Percentiles rank a stretch among this genome's conserved stretches.
phyloP scores from a whole-genome alignment of 2,113 vertebrate genomes.

The Thunnus thynnus region DNA sequence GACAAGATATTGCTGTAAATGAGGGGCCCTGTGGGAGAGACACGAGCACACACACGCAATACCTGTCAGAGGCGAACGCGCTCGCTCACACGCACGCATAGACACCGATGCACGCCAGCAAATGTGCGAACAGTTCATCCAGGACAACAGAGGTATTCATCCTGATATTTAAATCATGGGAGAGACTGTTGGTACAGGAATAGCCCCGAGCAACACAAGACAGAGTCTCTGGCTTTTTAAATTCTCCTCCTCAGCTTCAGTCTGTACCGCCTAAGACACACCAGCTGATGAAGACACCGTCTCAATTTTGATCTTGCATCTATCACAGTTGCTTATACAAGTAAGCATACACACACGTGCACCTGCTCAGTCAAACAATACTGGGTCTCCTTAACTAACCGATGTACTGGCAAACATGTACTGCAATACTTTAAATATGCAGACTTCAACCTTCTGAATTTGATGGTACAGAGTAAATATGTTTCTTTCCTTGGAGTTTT shows the following conservation, averaged over 20 bases:
- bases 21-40: constrained; percentile 58
- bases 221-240: constrained; percentile 36
- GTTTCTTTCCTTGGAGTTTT: background rate
- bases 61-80: background rate
- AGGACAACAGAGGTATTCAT: constrained; percentile 69
- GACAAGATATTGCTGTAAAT: constrained; percentile 65
- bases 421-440: no score
- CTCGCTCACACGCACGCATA: constrained; percentile 4
- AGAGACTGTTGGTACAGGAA: constrained; percentile 71
- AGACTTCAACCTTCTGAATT: background rate
- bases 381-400: background rate
- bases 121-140: constrained; percentile 67
- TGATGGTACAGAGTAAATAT: constrained; percentile 5
- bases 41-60: background rate
- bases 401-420: no score
- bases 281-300: constrained; percentile 50
- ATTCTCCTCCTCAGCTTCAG: constrained; percentile 45
- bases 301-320: constrained; percentile 13
- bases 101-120: constrained; percentile 31
- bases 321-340: background rate
- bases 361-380: background rate
- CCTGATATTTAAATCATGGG: constrained; percentile 78
- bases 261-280: constrained; percentile 30
- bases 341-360: background rate
- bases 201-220: constrained; percentile 59